Evolutionary conservation across 2,888 invertebrate species (phyloP).

Genomic region (Eupithecia subfuscata): DNA sequence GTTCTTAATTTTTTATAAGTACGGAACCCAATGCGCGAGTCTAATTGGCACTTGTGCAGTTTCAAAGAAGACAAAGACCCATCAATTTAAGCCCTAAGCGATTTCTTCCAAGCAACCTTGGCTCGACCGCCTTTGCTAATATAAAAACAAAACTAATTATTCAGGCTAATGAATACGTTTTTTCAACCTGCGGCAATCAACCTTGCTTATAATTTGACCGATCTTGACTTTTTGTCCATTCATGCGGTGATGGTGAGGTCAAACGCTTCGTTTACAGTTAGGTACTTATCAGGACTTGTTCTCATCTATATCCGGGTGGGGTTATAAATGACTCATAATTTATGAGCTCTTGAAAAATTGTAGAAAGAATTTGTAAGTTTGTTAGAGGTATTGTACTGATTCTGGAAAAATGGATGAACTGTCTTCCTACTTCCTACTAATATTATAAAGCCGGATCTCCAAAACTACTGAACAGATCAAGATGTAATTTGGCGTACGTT

Average conservation of each 20-base stretch:
- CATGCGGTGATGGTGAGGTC: slow-evolving; percentile 20
- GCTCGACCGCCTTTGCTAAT: neutral
- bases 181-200: slow-evolving; percentile 12
- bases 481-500: no score
- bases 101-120: neutral
- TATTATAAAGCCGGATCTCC: no score
- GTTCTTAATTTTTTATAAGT: no score
- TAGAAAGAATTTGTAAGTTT: neutral
- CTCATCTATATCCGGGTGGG: neutral
- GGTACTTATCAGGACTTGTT: neutral
- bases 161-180: slow-evolving; percentile 5
- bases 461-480: no score
- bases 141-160: slow-evolving; percentile 15
- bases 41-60: neutral
- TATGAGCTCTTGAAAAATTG: neutral
- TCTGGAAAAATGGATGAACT: no score
- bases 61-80: neutral
- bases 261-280: neutral
- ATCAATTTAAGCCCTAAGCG: neutral
- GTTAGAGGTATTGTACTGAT: no score
- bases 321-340: neutral
- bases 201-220: slow-evolving; percentile 10
- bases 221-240: slow-evolving; percentile 25
- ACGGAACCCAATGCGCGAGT: no score
- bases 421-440: no score